Conservation (phyloP, 2,113 vertebrate genomes). For the Trogon surrucura region DNA sequence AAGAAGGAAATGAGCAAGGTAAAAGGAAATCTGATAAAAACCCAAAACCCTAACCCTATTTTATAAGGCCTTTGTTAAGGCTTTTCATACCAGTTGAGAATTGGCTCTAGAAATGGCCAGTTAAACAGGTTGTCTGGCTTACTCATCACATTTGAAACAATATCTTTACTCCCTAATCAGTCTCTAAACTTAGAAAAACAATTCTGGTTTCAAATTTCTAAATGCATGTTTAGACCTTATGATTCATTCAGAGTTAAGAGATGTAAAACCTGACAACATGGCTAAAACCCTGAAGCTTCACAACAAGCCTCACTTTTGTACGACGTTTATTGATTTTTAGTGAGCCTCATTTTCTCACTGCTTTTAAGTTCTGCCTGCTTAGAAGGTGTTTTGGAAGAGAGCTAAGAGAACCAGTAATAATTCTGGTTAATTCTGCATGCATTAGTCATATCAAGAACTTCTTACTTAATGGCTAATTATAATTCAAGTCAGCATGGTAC, state of each 20-base stretch:
- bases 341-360: conserved; percentile 41
- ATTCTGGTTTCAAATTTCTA: conserved; percentile 68
- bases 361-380: conserved; percentile 41
- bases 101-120: background rate
- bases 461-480: conserved; percentile 67
- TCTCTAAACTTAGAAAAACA: conserved; percentile 46
- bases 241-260: conserved; percentile 60
- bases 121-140: conserved; percentile 40
- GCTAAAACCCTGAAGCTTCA: conserved; percentile 1
- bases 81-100: conserved; percentile 3
- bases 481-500: conserved; percentile 66
- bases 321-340: conserved; percentile 20
- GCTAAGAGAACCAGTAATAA: conserved; percentile 58
- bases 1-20: conserved; percentile 29
- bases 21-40: conserved; percentile 14
- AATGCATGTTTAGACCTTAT: conserved; percentile 46
- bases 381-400: conserved; percentile 41
- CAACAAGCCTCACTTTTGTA: conserved; percentile 40
- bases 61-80: background rate
- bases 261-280: conserved; percentile 52
- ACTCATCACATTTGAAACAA: conserved; percentile 9
- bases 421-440: conserved; percentile 67
- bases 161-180: conserved; percentile 47
- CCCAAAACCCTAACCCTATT: background rate
- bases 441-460: conserved; percentile 54